These are phyloP conservation scores for Capreolus pygargus DNA, from an alignment of 2,113 vertebrate species.

Conservation along the genomic window DNA sequence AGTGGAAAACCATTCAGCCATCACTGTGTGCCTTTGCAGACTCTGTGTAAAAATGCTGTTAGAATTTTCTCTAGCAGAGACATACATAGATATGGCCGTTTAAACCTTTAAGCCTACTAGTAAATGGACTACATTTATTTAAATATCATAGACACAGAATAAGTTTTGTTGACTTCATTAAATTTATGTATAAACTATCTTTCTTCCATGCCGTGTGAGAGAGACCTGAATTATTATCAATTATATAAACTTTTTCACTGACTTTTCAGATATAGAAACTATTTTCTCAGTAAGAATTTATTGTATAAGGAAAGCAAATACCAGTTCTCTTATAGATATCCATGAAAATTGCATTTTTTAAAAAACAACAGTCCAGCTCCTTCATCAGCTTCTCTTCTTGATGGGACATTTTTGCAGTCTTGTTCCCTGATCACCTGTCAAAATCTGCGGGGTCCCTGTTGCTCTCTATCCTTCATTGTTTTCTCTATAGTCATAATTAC, in stretches of 20 bases:
- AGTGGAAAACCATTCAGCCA: not conserved
- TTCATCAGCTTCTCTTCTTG: not conserved
- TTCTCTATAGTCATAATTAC: not conserved
- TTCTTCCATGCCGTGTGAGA: not conserved
- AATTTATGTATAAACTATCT: not conserved
- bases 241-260: not conserved
- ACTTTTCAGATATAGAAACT: not conserved
- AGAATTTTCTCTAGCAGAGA: not conserved
- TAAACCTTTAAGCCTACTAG: not conserved
- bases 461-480: not conserved
- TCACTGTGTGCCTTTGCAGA: not conserved
- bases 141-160: not conserved
- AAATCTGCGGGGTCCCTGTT: not conserved
- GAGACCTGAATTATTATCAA: not conserved
- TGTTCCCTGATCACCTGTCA: not conserved
- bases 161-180: not conserved
- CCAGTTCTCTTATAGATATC: not conserved
- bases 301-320: not conserved
- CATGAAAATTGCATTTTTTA: not conserved
- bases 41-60: too few relatives aligned
- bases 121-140: not conserved
- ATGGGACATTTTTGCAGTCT: not conserved
- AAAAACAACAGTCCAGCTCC: too few relatives aligned
- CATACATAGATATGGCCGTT: not conserved
- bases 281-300: not conserved